phyloP scores from a whole-genome alignment of 2,797 vertebrate species.

The Paedocypris micromegethes region DNA sequence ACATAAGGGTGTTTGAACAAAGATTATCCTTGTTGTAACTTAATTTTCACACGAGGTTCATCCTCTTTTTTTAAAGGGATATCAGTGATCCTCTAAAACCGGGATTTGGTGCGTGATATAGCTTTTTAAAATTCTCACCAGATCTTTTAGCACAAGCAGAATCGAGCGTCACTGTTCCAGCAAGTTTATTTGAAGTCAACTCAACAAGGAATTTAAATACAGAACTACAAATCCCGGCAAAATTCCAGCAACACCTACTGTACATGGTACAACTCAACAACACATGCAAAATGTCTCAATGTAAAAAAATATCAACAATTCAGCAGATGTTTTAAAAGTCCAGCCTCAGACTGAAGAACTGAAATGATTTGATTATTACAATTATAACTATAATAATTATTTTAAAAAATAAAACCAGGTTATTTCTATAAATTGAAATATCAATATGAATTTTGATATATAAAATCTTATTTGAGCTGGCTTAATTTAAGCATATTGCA shows the following conservation, averaged over 20 bases:
- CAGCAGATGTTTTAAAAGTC: slow-evolving; percentile 26
- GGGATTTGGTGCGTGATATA: slow-evolving; percentile 32
- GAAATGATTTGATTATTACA: too few relatives aligned
- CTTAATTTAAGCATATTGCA: too few relatives aligned
- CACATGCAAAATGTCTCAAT: slow-evolving; percentile 20
- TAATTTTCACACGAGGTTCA: slow-evolving; percentile 34
- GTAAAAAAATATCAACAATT: slow-evolving; percentile 7
- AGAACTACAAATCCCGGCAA: slow-evolving; percentile 5
- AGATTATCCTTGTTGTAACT: slow-evolving; percentile 29
- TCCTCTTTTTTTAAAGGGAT: slow-evolving; percentile 17
- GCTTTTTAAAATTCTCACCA: slow-evolving; percentile 16
- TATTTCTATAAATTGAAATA: too few relatives aligned
- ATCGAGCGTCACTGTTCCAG: not conserved
- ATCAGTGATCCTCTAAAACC: slow-evolving; percentile 28
- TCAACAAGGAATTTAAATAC: too few relatives aligned
- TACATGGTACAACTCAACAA: slow-evolving; percentile 16
- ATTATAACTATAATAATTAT: too few relatives aligned
- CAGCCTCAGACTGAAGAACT: not conserved
- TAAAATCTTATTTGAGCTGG: too few relatives aligned
- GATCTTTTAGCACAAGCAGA: not conserved
- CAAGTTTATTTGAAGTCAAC: too few relatives aligned
- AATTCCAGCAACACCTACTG: slow-evolving; percentile 13
- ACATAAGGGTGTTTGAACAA: slow-evolving; percentile 16
- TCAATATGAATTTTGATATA: too few relatives aligned
- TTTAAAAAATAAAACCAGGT: too few relatives aligned